Conservation (phyloP, 2,888 invertebrate species). For the Caenorhabditis doughertyi region DNA sequence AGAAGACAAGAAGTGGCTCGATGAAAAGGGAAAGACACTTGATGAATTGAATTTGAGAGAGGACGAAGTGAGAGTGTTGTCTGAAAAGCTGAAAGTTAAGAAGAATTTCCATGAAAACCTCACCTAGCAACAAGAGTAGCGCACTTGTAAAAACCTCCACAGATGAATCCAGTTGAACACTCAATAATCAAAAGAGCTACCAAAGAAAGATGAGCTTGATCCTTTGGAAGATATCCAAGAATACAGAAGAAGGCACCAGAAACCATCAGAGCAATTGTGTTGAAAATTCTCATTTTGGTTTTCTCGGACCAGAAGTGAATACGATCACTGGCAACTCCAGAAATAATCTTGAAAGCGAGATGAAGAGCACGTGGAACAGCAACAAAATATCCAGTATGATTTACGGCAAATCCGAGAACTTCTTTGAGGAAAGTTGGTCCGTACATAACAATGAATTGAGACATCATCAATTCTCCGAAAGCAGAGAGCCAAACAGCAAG, state of each 20-base stretch:
- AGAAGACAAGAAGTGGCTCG: slow-evolving; percentile 77
- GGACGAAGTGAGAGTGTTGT: slow-evolving; percentile 81
- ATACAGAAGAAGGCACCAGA: slow-evolving; percentile 75
- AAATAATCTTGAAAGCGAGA: slow-evolving; percentile 72
- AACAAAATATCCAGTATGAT: slow-evolving; percentile 75
- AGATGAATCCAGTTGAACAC: slow-evolving; percentile 76
- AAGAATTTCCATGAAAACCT: neutral
- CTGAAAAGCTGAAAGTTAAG: slow-evolving; percentile 62
- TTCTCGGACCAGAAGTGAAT: slow-evolving; percentile 74
- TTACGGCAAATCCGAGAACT: slow-evolving; percentile 74
- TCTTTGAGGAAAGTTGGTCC: slow-evolving; percentile 75
- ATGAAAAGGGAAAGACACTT: slow-evolving; percentile 80
- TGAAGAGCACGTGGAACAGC: slow-evolving; percentile 76
- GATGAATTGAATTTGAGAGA: slow-evolving; percentile 81
- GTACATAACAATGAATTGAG: slow-evolving; percentile 77
- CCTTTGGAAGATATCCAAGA: slow-evolving; percentile 72
- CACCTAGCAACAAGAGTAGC: slow-evolving; percentile 78
- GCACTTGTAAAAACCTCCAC: slow-evolving; percentile 78
- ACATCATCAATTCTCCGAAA: slow-evolving; percentile 77
- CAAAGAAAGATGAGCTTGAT: slow-evolving; percentile 65
- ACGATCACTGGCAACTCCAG: slow-evolving; percentile 72
- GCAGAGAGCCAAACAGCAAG: slow-evolving; percentile 76
- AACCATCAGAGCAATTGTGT: slow-evolving; percentile 76
- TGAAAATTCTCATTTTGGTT: slow-evolving; percentile 79
- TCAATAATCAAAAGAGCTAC: slow-evolving; percentile 72